phyloP scores from a whole-genome alignment of 2,888 invertebrate genomes.

The Heteropelma amictum region DNA sequence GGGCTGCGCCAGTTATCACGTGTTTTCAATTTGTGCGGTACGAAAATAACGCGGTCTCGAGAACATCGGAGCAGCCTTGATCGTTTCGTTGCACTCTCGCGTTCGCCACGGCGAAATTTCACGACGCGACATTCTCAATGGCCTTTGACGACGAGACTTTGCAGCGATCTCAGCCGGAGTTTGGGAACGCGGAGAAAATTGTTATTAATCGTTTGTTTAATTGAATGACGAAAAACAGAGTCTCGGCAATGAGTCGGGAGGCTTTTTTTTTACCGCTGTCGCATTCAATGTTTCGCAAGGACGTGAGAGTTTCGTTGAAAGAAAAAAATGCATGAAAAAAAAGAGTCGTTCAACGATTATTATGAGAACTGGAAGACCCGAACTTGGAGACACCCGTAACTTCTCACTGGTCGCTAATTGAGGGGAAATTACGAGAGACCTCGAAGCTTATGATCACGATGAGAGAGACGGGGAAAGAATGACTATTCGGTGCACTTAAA shows the following conservation, averaged over 20 bases:
- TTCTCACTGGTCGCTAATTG: slow-evolving; percentile 62
- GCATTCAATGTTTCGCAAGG: slow-evolving; percentile 28
- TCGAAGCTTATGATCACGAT: slow-evolving; percentile 58
- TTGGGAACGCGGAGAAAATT: slow-evolving; percentile 17
- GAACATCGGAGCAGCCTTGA: slow-evolving; percentile 30
- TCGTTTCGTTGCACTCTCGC: slow-evolving; percentile 37
- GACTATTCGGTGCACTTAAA: slow-evolving; percentile 61
- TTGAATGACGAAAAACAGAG: slow-evolving; percentile 16
- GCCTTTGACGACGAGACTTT: slow-evolving; percentile 16
- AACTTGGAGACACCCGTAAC: slow-evolving; percentile 46
- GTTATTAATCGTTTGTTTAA: slow-evolving; percentile 40
- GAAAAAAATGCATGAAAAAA: slow-evolving; percentile 1
- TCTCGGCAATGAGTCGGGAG: not conserved
- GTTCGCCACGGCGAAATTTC: slow-evolving; percentile 29
- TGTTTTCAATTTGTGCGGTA: slow-evolving; percentile 51
- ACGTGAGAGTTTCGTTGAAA: slow-evolving; percentile 24
- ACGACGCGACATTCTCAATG: slow-evolving; percentile 31
- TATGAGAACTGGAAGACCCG: not conserved
- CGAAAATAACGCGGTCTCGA: slow-evolving; percentile 40
- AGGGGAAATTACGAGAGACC: slow-evolving; percentile 62
- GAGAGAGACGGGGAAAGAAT: slow-evolving; percentile 22
- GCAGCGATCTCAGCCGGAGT: not conserved
- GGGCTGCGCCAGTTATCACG: slow-evolving; percentile 25
- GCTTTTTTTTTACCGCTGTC: slow-evolving; percentile 19
- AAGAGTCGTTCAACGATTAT: slow-evolving; percentile 44